These are phyloP conservation scores for Pseudococcus longispinus DNA, from an alignment of 2,888 invertebrate species.

Conservation along the genomic window DNA sequence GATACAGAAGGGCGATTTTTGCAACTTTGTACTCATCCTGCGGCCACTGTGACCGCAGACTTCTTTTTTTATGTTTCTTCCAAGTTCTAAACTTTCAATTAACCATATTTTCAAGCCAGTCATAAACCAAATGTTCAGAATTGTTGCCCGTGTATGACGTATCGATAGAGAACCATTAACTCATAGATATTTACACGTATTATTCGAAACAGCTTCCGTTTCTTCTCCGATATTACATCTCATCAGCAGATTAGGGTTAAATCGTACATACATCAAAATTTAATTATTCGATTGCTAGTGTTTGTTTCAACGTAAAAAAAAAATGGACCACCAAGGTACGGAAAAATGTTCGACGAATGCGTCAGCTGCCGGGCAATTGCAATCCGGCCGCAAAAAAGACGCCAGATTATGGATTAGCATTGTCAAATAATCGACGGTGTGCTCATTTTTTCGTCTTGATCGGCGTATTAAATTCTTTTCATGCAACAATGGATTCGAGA, in stretches of 20 bases:
- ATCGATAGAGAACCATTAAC: no score
- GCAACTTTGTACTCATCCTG: no score
- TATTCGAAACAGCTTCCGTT: no score
- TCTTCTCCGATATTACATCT: no score
- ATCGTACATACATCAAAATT: background rate
- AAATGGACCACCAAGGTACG: background rate
- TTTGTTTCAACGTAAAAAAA: background rate
- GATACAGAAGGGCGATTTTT: no score
- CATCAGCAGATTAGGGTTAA: background rate
- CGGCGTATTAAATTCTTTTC: conserved; percentile 43
- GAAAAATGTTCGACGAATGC: background rate
- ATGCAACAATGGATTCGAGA: conserved; percentile 20
- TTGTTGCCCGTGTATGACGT: no score
- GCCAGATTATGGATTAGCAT: conserved; percentile 27
- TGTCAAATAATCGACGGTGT: conserved; percentile 39
- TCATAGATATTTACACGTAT: no score
- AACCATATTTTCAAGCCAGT: no score
- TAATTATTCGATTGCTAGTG: background rate
- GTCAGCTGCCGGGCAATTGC: background rate
- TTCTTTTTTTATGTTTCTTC: no score
- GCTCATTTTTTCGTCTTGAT: conserved; percentile 12
- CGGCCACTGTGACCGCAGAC: no score
- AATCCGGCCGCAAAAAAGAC: background rate
- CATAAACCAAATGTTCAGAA: no score
- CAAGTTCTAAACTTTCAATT: no score